Conservation (phyloP, 2,888 invertebrate species). For the Clepsis dumicolana region DNA sequence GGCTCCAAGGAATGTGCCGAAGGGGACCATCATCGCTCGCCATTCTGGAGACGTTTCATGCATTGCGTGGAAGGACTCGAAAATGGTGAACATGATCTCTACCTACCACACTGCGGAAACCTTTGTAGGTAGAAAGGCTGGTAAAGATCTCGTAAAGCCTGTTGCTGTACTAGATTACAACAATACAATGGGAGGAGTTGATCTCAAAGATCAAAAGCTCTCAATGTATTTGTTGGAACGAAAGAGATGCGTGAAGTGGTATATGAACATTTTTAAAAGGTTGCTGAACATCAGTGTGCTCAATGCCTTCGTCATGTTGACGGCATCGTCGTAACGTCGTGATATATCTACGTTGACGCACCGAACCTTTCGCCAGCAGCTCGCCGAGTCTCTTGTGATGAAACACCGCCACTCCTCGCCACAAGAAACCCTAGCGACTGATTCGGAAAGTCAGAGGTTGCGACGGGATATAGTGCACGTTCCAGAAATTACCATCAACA, state of each 20-base stretch:
- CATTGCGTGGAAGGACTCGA: constrained; percentile 47
- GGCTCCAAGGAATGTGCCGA: constrained; percentile 37
- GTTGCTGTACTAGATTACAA: constrained; percentile 46
- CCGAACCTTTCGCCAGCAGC: background rate
- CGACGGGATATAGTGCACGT: background rate
- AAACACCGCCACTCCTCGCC: background rate
- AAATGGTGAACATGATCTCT: constrained; percentile 46
- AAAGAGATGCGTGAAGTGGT: constrained; percentile 49
- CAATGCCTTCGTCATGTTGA: background rate
- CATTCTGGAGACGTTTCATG: constrained; percentile 44
- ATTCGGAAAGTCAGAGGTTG: background rate
- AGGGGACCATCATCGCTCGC: constrained; percentile 32
- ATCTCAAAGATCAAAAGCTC: constrained; percentile 51
- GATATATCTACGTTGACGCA: background rate
- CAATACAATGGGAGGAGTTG: constrained; percentile 47
- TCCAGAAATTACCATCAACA: background rate
- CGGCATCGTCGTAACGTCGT: background rate
- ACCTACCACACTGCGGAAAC: constrained; percentile 43
- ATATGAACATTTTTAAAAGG: constrained; percentile 47
- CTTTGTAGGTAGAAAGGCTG: constrained; percentile 34
- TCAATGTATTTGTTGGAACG: constrained; percentile 49
- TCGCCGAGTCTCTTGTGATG: background rate
- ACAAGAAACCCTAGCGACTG: background rate
- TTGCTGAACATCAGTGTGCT: constrained; percentile 43
- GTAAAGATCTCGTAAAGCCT: constrained; percentile 40